Percentiles rank a stretch among this genome's conserved stretches.
phyloP scores from a whole-genome alignment of 2,797 vertebrate species.

The Takifugu rubripes region DNA sequence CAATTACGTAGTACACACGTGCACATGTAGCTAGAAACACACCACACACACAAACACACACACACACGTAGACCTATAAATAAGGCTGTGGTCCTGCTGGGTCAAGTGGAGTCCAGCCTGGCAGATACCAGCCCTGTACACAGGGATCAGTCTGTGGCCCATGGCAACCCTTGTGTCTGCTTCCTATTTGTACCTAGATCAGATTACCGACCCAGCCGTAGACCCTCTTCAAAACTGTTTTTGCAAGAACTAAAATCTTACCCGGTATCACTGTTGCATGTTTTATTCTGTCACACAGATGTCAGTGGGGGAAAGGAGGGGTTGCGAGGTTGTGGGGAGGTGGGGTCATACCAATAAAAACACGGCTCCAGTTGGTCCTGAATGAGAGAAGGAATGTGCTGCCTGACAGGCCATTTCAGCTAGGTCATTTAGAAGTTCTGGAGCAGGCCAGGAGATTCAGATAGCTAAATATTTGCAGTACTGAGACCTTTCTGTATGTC shows the following conservation, averaged over 20 bases:
- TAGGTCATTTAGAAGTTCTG: slow-evolving; percentile 60
- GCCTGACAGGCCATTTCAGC: slow-evolving; percentile 70
- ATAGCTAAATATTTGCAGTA: slow-evolving; percentile 66
- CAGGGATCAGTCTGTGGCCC: slow-evolving; percentile 44
- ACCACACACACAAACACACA: slow-evolving; percentile 29
- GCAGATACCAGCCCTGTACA: slow-evolving; percentile 63
- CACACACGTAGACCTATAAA: slow-evolving; percentile 57
- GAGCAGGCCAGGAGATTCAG: slow-evolving; percentile 45
- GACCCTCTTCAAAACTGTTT: neutral
- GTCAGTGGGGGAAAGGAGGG: slow-evolving; percentile 26
- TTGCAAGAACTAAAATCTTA: slow-evolving; percentile 24
- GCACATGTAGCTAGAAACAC: slow-evolving; percentile 31
- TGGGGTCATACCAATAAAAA: slow-evolving; percentile 69
- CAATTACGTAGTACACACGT: slow-evolving; percentile 37
- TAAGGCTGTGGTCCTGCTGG: slow-evolving; percentile 55
- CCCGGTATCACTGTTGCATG: slow-evolving; percentile 28
- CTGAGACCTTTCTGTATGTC: slow-evolving; percentile 33
- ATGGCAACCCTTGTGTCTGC: slow-evolving; percentile 46
- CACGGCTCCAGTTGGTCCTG: slow-evolving; percentile 50
- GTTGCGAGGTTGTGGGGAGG: slow-evolving; percentile 13
- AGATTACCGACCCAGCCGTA: slow-evolving; percentile 8
- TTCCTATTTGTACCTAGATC: slow-evolving; percentile 50
- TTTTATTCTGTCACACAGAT: slow-evolving; percentile 50
- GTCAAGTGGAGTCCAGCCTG: slow-evolving; percentile 67
- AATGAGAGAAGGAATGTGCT: slow-evolving; percentile 63